Conservation (phyloP, 2,113 vertebrate genomes). For the Pelecanoides urinatrix region DNA sequence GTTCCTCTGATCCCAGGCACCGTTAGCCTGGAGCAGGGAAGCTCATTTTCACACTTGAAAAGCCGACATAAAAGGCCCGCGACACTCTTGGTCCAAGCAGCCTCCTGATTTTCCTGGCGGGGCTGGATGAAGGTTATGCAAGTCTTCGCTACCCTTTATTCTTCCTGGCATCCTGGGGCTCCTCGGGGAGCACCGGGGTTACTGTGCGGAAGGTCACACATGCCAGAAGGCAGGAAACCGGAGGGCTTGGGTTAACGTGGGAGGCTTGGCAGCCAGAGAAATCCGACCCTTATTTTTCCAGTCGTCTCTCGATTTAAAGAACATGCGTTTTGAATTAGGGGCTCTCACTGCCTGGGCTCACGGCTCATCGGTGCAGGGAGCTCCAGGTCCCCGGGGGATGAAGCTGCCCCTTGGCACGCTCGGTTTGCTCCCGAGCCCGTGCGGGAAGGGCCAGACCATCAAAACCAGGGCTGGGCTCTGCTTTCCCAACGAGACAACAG, state of each 20-base stretch:
- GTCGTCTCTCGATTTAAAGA: not conserved
- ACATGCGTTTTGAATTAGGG: not conserved
- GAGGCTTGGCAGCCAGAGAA: constrained; percentile 7
- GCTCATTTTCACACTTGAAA: not conserved
- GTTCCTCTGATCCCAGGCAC: not conserved
- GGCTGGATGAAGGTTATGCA: not conserved
- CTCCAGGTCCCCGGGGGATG: not conserved
- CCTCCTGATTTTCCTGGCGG: not conserved
- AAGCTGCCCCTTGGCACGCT: not conserved
- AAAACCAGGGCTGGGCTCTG: not conserved
- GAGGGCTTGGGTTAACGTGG: not conserved
- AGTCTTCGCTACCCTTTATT: constrained; percentile 1
- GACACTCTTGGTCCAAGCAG: not conserved
- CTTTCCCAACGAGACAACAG: accelerated
- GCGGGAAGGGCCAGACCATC: not conserved
- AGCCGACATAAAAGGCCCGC: not conserved
- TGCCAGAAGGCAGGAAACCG: constrained; percentile 35
- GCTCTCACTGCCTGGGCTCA: not conserved
- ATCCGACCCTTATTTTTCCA: not conserved
- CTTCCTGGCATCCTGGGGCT: not conserved
- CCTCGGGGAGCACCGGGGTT: not conserved
- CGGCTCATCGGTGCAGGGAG: not conserved
- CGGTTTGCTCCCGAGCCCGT: accelerated
- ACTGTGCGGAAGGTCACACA: constrained; percentile 34
- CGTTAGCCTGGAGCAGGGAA: not conserved